Conservation (phyloP, 2,113 vertebrate genomes). For the Nothobranchius kuhntae region DNA sequence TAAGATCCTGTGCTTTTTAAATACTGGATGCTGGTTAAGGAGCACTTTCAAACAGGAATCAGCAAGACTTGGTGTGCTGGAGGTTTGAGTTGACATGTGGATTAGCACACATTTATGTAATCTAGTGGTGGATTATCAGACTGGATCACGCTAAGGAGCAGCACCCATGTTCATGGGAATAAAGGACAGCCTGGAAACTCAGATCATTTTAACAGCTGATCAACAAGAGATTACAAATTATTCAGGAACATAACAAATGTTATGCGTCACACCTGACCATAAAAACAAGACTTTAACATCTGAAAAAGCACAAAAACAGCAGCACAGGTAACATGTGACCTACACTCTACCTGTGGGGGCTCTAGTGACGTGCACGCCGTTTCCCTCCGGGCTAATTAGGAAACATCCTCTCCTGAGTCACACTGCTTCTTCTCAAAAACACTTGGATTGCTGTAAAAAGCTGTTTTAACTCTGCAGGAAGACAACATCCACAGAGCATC, state of each 20-base stretch:
- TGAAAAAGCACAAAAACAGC: neutral
- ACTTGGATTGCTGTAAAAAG: slow-evolving; percentile 12
- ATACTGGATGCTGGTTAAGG: neutral
- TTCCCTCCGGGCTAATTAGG: slow-evolving; percentile 52
- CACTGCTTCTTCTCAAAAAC: slow-evolving; percentile 21
- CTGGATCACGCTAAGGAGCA: neutral
- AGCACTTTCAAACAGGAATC: neutral
- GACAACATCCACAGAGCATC: slow-evolving; percentile 2
- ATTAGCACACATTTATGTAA: neutral
- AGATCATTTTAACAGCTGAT: too few species aligned
- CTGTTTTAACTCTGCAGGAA: slow-evolving; percentile 1
- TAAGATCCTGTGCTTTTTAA: neutral
- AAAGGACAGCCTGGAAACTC: too few species aligned
- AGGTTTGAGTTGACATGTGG: neutral
- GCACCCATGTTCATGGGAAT: neutral
- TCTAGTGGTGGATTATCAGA: neutral
- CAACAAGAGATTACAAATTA: too few species aligned
- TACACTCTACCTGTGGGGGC: neutral
- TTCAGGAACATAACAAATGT: too few species aligned
- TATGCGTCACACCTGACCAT: neutral
- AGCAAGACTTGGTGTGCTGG: neutral
- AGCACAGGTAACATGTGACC: neutral
- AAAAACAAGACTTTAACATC: neutral
- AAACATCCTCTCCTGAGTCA: slow-evolving; percentile 26
- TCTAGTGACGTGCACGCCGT: slow-evolving; percentile 13